phyloP scores from a whole-genome alignment of 2,888 invertebrate species.

The Argyresthia albistria region DNA sequence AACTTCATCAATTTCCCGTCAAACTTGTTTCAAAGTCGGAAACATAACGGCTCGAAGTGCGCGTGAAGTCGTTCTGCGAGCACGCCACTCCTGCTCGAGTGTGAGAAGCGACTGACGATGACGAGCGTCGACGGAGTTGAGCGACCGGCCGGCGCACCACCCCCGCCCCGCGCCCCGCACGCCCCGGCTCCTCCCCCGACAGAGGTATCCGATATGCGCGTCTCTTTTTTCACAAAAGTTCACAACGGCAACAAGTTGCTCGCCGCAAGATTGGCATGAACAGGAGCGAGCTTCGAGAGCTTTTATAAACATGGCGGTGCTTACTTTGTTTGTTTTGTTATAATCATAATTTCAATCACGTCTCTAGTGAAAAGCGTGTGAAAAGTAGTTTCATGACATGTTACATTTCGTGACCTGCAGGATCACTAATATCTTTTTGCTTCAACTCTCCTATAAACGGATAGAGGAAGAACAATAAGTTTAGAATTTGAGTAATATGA shows the following conservation, averaged over 20 bases:
- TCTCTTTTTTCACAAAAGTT: slow-evolving; percentile 55
- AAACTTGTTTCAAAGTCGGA: slow-evolving; percentile 69
- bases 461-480: too few relatives aligned
- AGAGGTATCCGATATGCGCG: slow-evolving; percentile 38
- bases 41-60: slow-evolving; percentile 57
- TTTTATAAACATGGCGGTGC: slow-evolving; percentile 69
- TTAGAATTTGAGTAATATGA: too few relatives aligned
- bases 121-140: slow-evolving; percentile 41
- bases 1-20: slow-evolving; percentile 69
- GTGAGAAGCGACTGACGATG: slow-evolving; percentile 40
- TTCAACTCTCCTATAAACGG: too few relatives aligned
- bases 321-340: slow-evolving; percentile 65
- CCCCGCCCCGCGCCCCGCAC: slow-evolving; percentile 55
- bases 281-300: slow-evolving; percentile 68
- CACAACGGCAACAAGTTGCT: slow-evolving; percentile 70
- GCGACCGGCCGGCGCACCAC: slow-evolving; percentile 58
- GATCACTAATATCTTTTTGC: too few relatives aligned
- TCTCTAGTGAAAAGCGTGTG: slow-evolving; percentile 33
- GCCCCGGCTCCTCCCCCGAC: slow-evolving; percentile 61
- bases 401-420: not conserved
- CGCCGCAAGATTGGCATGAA: slow-evolving; percentile 69
- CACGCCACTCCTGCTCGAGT: slow-evolving; percentile 35
- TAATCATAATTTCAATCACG: slow-evolving; percentile 58
- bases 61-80: slow-evolving; percentile 23
- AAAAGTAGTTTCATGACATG: slow-evolving; percentile 11